Percentiles rank a stretch among this genome's conserved stretches.
Conservation (phyloP, 2,888 invertebrate species). For the Eurytoma adleriae region DNA sequence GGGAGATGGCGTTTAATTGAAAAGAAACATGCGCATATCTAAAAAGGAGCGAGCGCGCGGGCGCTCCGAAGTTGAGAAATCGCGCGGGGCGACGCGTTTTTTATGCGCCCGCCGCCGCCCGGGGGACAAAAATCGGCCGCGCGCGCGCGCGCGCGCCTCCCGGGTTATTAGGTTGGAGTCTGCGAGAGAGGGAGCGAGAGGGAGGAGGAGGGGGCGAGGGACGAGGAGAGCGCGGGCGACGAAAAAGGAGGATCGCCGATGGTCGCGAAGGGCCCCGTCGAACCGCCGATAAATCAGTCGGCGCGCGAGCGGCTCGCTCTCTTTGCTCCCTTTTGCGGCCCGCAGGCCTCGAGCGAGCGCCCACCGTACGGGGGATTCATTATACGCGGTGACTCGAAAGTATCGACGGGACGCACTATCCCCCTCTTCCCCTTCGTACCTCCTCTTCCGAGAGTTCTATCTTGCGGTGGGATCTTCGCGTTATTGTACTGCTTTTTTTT, state of each 20-base stretch:
- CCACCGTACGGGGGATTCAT: slow-evolving; percentile 31
- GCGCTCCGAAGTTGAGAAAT: slow-evolving; percentile 39
- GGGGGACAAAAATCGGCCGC: slow-evolving; percentile 42
- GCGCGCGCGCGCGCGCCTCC: not conserved
- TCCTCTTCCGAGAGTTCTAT: too few relatives aligned
- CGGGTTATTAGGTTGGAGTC: slow-evolving; percentile 41
- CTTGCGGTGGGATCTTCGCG: too few relatives aligned
- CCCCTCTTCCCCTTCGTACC: too few relatives aligned
- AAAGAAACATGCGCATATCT: slow-evolving; percentile 26
- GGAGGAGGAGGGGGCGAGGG: too few relatives aligned
- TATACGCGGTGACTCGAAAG: slow-evolving; percentile 44
- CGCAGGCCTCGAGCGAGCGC: not conserved
- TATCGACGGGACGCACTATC: slow-evolving; percentile 15
- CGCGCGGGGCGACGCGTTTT: slow-evolving; percentile 23
- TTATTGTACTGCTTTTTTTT: too few relatives aligned
- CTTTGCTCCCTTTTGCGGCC: not conserved
- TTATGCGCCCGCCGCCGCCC: slow-evolving; percentile 16
- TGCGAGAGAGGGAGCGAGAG: not conserved
- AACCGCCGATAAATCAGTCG: slow-evolving; percentile 57
- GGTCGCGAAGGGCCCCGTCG: slow-evolving; percentile 36
- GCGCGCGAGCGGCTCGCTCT: slow-evolving; percentile 18
- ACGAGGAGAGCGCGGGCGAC: too few relatives aligned
- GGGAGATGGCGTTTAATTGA: slow-evolving; percentile 42
- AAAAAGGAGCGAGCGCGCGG: slow-evolving; percentile 3
- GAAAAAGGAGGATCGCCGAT: too few relatives aligned